Conservation (phyloP, 2,113 vertebrate genomes). For the Cinclus cinclus region DNA sequence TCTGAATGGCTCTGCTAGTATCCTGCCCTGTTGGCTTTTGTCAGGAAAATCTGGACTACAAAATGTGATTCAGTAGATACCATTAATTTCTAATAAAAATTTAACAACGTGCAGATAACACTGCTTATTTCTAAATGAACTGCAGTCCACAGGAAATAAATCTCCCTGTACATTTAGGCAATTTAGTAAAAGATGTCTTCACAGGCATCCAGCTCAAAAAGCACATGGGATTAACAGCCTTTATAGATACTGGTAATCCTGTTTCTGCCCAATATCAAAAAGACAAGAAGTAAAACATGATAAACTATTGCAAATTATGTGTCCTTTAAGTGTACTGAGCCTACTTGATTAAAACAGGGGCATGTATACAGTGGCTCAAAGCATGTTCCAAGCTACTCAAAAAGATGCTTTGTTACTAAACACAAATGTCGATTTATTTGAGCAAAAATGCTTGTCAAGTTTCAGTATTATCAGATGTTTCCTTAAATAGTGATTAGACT, state of each 20-base stretch:
- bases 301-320: background rate
- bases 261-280: background rate
- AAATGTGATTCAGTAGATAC: background rate
- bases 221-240: background rate
- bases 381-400: background rate
- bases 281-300: background rate
- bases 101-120: background rate
- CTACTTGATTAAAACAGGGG: background rate
- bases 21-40: background rate
- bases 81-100: constrained; percentile 14
- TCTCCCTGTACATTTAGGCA: background rate
- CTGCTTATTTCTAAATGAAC: background rate
- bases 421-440: background rate
- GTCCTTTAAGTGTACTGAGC: background rate
- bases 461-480: background rate
- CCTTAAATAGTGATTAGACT: background rate
- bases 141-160: background rate
- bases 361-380: background rate
- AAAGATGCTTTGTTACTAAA: background rate
- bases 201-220: background rate
- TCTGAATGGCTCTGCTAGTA: background rate
- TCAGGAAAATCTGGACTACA: background rate
- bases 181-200: background rate
- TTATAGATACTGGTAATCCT: background rate
- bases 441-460: background rate